phyloP scores from a whole-genome alignment of 2,888 invertebrate species.

The Pachydiplax longipennis region DNA sequence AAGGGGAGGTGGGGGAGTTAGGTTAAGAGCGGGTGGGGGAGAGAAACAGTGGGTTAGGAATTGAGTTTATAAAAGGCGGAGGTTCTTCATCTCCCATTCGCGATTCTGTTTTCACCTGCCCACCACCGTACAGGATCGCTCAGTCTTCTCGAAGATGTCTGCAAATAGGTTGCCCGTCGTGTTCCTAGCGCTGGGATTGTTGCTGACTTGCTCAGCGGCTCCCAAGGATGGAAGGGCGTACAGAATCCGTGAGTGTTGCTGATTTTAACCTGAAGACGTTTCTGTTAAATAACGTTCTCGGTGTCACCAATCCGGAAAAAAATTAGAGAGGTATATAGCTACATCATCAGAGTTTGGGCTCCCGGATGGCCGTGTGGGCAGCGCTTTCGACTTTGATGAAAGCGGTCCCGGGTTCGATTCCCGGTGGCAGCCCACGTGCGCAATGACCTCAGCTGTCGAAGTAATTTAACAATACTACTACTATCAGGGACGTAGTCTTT shows the following conservation, averaged over 20 bases:
- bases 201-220: background rate
- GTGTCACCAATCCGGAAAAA: no score
- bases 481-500: no score
- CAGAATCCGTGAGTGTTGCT: background rate
- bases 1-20: background rate
- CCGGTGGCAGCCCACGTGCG: no score
- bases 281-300: background rate
- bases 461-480: no score
- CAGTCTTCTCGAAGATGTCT: background rate
- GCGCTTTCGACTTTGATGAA: no score
- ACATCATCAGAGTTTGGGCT: no score
- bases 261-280: background rate
- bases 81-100: background rate
- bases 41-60: background rate
- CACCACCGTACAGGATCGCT: background rate
- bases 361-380: no score
- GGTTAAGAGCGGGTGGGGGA: background rate
- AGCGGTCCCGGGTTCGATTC: no score
- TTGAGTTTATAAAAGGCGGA: slow-evolving; percentile 21
- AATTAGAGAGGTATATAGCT: no score
- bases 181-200: background rate
- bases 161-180: background rate
- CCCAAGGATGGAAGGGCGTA: background rate
- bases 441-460: no score
- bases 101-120: background rate